A percentile compares a stretch with the other conserved stretches of the same genome.
phyloP scores from a whole-genome alignment of 2,113 vertebrate species.

The Percina caprodes region DNA sequence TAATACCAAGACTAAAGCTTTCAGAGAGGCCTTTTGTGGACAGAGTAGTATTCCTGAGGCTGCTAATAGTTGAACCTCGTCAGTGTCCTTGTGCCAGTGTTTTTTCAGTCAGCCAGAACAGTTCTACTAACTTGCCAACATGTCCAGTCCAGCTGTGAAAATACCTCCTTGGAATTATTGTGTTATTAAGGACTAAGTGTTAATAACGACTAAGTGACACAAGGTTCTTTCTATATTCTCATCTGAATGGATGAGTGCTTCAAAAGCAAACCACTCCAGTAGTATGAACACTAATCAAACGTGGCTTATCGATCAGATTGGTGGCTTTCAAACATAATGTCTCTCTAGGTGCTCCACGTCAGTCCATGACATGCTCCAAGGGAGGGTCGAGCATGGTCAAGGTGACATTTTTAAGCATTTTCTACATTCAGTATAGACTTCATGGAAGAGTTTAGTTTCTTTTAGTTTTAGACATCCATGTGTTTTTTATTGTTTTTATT shows the following conservation, averaged over 20 bases:
- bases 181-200: constrained; percentile 61
- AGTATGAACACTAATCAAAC: constrained; percentile 40
- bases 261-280: constrained; percentile 13
- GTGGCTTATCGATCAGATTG: constrained; percentile 38
- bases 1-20: constrained; percentile 30
- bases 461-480: neutral
- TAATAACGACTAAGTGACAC: constrained; percentile 26
- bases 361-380: constrained; percentile 29
- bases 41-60: constrained; percentile 30
- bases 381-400: constrained; percentile 32
- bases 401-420: constrained; percentile 13
- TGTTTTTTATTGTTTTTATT: neutral
- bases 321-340: constrained; percentile 36
- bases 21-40: constrained; percentile 57
- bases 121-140: constrained; percentile 46
- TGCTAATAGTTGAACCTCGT: constrained; percentile 37
- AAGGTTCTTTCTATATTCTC: constrained; percentile 7
- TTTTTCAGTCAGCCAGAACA: constrained; percentile 44
- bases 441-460: neutral
- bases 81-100: constrained; percentile 40
- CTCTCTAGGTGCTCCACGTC: constrained; percentile 26
- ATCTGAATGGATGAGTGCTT: constrained; percentile 12
- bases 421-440: neutral
- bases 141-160: constrained; percentile 68
- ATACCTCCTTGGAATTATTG: constrained; percentile 63